Conservation (phyloP, 1,140 invertebrate species). For the Drosophila miranda region DNA sequence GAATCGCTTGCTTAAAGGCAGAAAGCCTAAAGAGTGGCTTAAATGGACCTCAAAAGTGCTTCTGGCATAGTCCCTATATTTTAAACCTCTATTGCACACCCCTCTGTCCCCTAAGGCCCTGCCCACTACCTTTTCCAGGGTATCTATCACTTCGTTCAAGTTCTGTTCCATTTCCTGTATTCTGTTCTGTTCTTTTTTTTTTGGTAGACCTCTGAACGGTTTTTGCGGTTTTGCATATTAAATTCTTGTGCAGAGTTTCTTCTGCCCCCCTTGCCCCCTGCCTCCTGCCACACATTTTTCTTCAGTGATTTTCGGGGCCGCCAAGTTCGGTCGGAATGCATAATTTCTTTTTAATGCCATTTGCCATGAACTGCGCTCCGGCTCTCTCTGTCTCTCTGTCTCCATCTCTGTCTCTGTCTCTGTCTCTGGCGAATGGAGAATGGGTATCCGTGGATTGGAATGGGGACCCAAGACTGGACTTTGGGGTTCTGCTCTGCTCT, state of each 20-base stretch:
- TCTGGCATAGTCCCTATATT: no score
- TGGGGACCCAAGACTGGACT: constrained; percentile 23
- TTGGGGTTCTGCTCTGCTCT: constrained; percentile 25
- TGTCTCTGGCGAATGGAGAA: constrained; percentile 24
- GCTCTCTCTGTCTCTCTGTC: no score
- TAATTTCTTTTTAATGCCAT: constrained; percentile 81
- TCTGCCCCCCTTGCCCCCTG: neutral
- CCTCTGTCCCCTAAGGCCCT: no score
- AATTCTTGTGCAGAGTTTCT: constrained; percentile 65
- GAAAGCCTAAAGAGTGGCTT: no score
- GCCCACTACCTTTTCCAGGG: no score
- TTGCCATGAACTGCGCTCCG: no score
- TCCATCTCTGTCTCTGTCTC: no score
- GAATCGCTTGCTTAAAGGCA: no score
- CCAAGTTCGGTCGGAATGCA: constrained; percentile 78
- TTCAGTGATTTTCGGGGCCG: constrained; percentile 77
- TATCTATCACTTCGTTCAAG: neutral
- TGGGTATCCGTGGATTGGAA: constrained; percentile 9
- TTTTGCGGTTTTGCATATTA: constrained; percentile 82
- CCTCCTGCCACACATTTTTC: constrained; percentile 61
- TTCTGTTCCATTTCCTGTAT: constrained; percentile 13
- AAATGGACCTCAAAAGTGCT: no score
- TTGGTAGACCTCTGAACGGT: constrained; percentile 55
- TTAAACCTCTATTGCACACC: no score
- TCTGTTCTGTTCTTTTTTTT: constrained; percentile 33